Evolutionary conservation across 2,113 vertebrate genomes (phyloP).

Genomic region (Zosterops lateralis): DNA sequence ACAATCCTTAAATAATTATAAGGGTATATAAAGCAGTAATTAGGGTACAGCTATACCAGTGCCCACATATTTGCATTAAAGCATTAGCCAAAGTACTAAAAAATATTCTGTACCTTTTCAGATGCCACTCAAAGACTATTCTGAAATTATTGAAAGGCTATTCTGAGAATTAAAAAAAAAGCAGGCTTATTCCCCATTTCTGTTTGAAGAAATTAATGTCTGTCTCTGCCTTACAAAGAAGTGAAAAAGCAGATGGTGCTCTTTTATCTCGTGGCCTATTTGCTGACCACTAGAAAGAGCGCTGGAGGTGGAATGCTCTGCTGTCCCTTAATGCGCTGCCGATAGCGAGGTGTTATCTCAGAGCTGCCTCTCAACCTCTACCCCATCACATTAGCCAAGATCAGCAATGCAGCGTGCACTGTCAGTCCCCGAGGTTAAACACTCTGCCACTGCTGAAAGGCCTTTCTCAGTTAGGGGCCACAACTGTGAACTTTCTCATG

Average conservation of each 20-base stretch:
- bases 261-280: conserved; percentile 17
- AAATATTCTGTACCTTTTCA: neutral
- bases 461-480: conserved; percentile 36
- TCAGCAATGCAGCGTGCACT: neutral
- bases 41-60: neutral
- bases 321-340: neutral
- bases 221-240: neutral
- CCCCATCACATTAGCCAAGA: conserved; percentile 1
- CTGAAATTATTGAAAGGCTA: neutral
- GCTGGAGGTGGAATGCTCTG: neutral
- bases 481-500: conserved; percentile 55
- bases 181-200: neutral
- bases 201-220: neutral
- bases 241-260: neutral
- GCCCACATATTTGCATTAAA: neutral
- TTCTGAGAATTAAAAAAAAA: neutral
- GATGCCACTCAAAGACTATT: neutral
- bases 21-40: neutral
- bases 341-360: conserved; percentile 36
- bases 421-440: conserved; percentile 37
- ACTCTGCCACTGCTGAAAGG: conserved; percentile 38
- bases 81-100: neutral
- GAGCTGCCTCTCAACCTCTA: conserved; percentile 57
- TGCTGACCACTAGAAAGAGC: neutral
- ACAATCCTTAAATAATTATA: neutral